Base-by-base conservation (phyloP, 2,797 vertebrate species). In the Hemitrygon akajei region DNA sequence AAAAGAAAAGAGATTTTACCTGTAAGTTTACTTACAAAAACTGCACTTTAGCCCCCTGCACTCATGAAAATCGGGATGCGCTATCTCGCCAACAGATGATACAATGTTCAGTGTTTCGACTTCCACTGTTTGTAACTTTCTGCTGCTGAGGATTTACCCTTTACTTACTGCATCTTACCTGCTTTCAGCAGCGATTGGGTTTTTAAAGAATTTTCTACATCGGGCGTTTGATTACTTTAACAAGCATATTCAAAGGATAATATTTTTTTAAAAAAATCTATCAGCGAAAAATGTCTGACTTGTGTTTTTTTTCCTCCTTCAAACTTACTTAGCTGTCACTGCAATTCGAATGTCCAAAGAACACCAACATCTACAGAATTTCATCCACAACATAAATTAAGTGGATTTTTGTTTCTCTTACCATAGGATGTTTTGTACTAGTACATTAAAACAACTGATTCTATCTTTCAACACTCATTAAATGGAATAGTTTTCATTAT, bases 11-110 rank as follows among this genome's bases (percentile, higher is more conserved):
- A 95, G 94, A 94, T 89, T 94, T 95, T 95, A 95, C 95, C 95
- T 95, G 95, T 93, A 95, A 94, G 94, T 76, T 95, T 95, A 95
- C 95, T 95, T 95, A 95, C 95, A 95, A 95, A 95, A 95, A 94
- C 94, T 95, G 91, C 91, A 93, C 69, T 76, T 93, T 93, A 93
- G 91, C 91, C 91, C 91, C 91, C 91, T 93, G 91, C 91, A 93
- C 91, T 93, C 91, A 93, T 93, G 91, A 93, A 93, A 93, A 93
- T 27, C 91, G 91, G 91, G 71, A 76, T 71, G 91, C 91, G 71
- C 91, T 93, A 93, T 93, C 91, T 93, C 73, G 91, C 71, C 91
- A 93, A 93, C 91, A 93, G 91, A 93, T 93, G 91, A 34, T 93
- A 93, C 91, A 93, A 93, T 93, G 91, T 93, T 93, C 91, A 93